Evolutionary conservation across 2,888 invertebrate species (phyloP).

Genomic region (Heliconius sara): DNA sequence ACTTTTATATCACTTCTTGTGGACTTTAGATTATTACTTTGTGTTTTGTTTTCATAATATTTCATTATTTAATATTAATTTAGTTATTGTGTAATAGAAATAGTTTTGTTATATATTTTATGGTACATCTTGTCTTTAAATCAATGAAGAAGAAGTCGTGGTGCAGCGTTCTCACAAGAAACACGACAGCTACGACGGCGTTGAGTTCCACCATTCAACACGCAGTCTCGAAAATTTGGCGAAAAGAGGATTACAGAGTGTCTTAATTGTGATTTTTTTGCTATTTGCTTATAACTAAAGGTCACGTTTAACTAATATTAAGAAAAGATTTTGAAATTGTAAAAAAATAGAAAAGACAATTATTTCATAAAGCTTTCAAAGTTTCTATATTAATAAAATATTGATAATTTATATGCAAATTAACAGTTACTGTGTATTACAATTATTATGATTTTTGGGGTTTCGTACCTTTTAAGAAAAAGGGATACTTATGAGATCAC

Average conservation of each 20-base stretch:
- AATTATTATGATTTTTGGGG: too few relatives aligned
- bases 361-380: too few relatives aligned
- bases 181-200: not conserved
- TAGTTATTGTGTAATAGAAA: not conserved
- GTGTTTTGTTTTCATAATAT: not conserved
- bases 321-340: too few relatives aligned
- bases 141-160: not conserved
- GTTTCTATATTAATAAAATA: too few relatives aligned
- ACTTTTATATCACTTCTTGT: slow-evolving; percentile 51
- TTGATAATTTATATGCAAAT: too few relatives aligned
- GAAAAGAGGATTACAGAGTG: not conserved
- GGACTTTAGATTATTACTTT: slow-evolving; percentile 30
- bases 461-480: too few relatives aligned
- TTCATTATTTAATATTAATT: not conserved
- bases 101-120: not conserved
- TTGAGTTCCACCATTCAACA: not conserved
- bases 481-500: too few relatives aligned
- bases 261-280: not conserved
- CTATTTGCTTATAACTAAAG: too few relatives aligned
- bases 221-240: not conserved
- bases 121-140: too few relatives aligned
- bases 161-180: not conserved
- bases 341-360: too few relatives aligned
- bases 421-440: too few relatives aligned
- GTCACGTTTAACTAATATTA: too few relatives aligned